Evolutionary conservation across 1,140 invertebrate species (phyloP).

Genomic region (Vollenhovia emeryi): DNA sequence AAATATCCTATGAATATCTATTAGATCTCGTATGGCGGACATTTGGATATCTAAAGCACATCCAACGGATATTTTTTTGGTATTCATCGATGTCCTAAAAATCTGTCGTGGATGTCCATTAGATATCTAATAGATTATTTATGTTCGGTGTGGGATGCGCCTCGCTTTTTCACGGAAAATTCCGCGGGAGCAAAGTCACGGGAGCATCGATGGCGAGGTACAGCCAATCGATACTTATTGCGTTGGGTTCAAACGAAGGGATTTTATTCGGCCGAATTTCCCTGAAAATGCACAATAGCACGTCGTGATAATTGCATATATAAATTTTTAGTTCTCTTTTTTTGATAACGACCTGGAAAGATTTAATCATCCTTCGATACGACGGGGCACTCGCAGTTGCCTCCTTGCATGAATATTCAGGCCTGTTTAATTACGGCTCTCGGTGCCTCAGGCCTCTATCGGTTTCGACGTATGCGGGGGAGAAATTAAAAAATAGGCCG

Average conservation of each 20-base stretch:
- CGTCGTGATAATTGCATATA: no score
- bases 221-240: neutral
- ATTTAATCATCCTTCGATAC: neutral
- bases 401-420: neutral
- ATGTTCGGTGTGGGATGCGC: no score
- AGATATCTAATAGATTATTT: no score
- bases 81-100: no score
- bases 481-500: slow-evolving; percentile 34
- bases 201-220: neutral
- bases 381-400: neutral
- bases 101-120: no score
- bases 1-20: no score
- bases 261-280: neutral
- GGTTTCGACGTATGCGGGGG: neutral
- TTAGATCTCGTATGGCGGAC: no score
- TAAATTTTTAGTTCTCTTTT: neutral
- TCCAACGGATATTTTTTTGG: no score
- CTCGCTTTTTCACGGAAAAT: neutral
- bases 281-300: neutral
- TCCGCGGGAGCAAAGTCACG: neutral
- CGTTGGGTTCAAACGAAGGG: neutral
- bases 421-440: slow-evolving; percentile 1
- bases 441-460: slow-evolving; percentile 31
- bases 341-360: neutral
- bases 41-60: no score